Percentiles rank a stretch among this genome's conserved stretches.
phyloP scores from a whole-genome alignment of 1,140 invertebrate genomes.

The Eriocheir sinensis region DNA sequence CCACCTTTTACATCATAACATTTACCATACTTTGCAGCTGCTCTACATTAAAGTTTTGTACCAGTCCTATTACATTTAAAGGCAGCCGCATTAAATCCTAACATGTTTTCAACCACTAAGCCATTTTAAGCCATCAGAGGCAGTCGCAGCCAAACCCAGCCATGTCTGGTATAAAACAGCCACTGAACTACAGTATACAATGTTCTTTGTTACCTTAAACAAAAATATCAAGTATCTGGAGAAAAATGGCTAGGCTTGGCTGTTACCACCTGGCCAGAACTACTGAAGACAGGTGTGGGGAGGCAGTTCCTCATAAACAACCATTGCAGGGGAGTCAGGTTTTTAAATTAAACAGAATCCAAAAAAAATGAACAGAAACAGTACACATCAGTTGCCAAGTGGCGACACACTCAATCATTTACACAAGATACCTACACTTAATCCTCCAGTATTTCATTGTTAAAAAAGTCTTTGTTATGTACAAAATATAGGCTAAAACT shows the following conservation, averaged over 20 bases:
- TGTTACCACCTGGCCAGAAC: constrained; percentile 71
- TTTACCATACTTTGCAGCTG: constrained; percentile 68
- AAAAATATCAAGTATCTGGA: constrained; percentile 75
- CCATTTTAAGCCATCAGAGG: constrained; percentile 68
- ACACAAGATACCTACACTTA: constrained; percentile 78
- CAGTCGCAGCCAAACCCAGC: constrained; percentile 72
- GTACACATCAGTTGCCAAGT: constrained; percentile 77
- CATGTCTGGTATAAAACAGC: constrained; percentile 74
- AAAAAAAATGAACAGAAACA: constrained; percentile 74
- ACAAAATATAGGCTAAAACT: constrained; percentile 79
- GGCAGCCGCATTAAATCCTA: constrained; percentile 72
- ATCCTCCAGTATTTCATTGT: constrained; percentile 77
- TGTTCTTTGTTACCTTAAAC: constrained; percentile 72
- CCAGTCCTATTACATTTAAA: constrained; percentile 71
- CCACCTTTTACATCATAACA: constrained; percentile 55
- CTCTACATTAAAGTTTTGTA: constrained; percentile 71
- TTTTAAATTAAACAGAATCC: constrained; percentile 59
- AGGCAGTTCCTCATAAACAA: constrained; percentile 76
- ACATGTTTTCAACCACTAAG: constrained; percentile 70
- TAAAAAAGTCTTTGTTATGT: constrained; percentile 78
- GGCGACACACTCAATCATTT: constrained; percentile 77
- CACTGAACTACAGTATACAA: constrained; percentile 72
- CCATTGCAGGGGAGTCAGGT: constrained; percentile 73
- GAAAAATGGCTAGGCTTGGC: constrained; percentile 68
- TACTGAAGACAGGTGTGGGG: constrained; percentile 67